Base-by-base conservation (phyloP, 1,140 invertebrate species). In the Dendrolimus kikuchii region DNA sequence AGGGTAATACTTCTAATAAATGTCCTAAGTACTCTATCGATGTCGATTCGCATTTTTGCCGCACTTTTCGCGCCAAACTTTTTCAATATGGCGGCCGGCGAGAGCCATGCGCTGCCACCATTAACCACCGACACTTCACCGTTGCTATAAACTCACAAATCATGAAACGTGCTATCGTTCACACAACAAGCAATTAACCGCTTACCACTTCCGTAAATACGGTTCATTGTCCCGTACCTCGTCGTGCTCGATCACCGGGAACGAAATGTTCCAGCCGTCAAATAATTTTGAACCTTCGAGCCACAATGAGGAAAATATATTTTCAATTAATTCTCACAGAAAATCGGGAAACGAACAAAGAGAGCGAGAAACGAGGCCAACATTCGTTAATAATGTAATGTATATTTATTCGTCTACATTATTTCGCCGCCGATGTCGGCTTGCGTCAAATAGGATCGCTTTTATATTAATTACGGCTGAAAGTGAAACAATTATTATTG, bases 121-220 rank as follows among this genome's bases (percentile, higher is more conserved):
- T 87, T 87, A 86, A 82, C 80, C 81, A 78, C 82, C 79, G 77
- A 81, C 82, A 86, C 82, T 86, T 84, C 81, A 84, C 81, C 81
- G 81, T 80, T 75, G 79, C 81, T 85, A 85, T 86, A 86, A 86
- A 86, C 85, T 87, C 83, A 86, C 85, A 86, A 87, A 87, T 87
- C 81, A 87, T 87, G 76, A 84, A 85, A 84, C 66, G 76, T 75
- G 66, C 73, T 69, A 75, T 71, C 68, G 53, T 5, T 46, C 7
- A 39, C 39, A n/a, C 36, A 7, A 10, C 65, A 71, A 9, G 46
- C 57, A 51, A 81, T 59, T 67, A 46, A 60, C 56, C 55, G 68
- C 74, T 53, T 55, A 68, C 72, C 53, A 5, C 3, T 56, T 0
- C 7, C 38, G 47, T 9, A 5, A 2, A 60, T 66, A 84, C 64